Conservation (phyloP, 2,888 invertebrate genomes). For the Muscina levida region DNA sequence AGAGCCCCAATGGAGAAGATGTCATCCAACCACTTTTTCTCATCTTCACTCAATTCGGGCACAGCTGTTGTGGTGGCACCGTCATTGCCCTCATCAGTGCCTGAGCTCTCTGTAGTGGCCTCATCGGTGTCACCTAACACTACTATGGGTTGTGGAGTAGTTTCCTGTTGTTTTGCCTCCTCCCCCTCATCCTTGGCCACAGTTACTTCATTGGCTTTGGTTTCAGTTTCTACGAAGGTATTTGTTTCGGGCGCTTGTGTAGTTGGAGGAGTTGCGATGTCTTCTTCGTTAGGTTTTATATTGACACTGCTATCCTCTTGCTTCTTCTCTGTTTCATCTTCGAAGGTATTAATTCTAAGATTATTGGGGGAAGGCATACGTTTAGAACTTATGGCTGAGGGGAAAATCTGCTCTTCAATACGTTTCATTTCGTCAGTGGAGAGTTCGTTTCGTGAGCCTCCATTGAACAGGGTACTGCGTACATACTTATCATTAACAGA, state of each 20-base stretch:
- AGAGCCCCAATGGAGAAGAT: conserved; percentile 76
- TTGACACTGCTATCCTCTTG: neutral
- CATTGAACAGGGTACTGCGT: conserved; percentile 76
- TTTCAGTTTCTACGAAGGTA: neutral
- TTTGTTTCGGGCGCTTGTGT: neutral
- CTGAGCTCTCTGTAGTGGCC: conserved; percentile 65
- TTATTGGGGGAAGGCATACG: conserved; percentile 51
- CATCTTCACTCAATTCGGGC: conserved; percentile 74
- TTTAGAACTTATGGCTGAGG: conserved; percentile 60
- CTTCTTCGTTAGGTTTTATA: neutral
- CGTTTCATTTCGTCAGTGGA: conserved; percentile 74
- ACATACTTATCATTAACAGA: conserved; percentile 75
- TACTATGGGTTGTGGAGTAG: conserved; percentile 42
- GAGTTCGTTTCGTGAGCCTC: conserved; percentile 75
- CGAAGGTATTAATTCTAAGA: conserved; percentile 42
- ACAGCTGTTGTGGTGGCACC: conserved; percentile 62
- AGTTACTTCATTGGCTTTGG: neutral
- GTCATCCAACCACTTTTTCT: conserved; percentile 78
- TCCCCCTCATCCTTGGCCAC: neutral
- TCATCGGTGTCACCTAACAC: neutral
- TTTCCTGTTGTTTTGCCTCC: neutral
- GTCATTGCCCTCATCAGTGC: conserved; percentile 50
- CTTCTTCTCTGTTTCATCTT: conserved; percentile 18
- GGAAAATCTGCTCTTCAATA: conserved; percentile 76
- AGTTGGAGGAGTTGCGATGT: neutral